A percentile compares a stretch with the other conserved stretches of the same genome.
Evolutionary conservation across 2,113 vertebrate genomes (phyloP).

Genomic region (Pseudorhombus dupliciocellatus): DNA sequence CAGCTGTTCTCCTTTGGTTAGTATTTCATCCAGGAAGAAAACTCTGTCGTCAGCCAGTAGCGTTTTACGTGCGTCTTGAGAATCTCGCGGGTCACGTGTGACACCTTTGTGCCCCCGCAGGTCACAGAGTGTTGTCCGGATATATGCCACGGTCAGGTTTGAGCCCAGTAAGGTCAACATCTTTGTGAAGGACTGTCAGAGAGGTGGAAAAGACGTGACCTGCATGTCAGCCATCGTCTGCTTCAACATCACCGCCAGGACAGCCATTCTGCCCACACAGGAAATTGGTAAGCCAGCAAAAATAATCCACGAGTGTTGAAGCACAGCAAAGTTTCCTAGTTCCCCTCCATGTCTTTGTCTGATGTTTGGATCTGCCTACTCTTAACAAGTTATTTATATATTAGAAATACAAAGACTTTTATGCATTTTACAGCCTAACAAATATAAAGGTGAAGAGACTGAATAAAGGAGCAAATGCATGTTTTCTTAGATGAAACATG

Average conservation of each 20-base stretch:
- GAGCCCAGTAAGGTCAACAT: slow-evolving; percentile 95
- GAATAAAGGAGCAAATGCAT: not conserved
- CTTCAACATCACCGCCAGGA: slow-evolving; percentile 89
- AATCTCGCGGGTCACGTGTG: not conserved
- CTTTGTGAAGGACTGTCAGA: slow-evolving; percentile 93
- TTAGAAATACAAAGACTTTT: not conserved
- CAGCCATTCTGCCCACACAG: slow-evolving; percentile 79
- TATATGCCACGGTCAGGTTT: slow-evolving; percentile 87
- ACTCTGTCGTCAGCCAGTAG: not conserved
- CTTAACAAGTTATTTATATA: slow-evolving; percentile 3
- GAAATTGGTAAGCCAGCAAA: slow-evolving; percentile 84
- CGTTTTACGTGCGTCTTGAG: not conserved
- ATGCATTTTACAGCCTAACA: not conserved
- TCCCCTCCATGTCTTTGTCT: not conserved
- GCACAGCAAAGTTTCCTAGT: slow-evolving; percentile 9
- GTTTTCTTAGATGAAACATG: not conserved
- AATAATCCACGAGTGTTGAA: slow-evolving; percentile 50
- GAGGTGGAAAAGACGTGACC: slow-evolving; percentile 90
- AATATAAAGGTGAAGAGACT: not conserved
- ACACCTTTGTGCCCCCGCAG: slow-evolving; percentile 71
- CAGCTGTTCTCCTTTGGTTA: slow-evolving; percentile 91
- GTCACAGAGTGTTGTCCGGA: slow-evolving; percentile 89
- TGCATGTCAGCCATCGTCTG: slow-evolving; percentile 92
- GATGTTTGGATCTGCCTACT: not conserved
- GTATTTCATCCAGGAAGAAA: slow-evolving; percentile 56